Evolutionary conservation across 2,113 vertebrate genomes (phyloP), one percentile per base, ranked within the genome.

Genomic region (Sander vitreus): DNA sequence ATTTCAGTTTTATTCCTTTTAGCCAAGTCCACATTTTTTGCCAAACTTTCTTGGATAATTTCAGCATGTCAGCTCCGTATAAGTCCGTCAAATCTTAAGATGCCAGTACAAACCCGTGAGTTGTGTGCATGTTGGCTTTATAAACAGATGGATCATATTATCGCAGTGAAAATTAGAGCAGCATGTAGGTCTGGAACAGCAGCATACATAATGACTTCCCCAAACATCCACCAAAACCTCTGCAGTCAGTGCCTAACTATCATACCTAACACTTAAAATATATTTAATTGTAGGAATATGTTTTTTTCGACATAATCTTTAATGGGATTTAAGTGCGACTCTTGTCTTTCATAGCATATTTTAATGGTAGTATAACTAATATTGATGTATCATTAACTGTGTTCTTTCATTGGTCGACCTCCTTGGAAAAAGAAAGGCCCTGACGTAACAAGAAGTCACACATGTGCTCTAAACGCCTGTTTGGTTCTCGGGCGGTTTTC

Each of bases 401-500:
- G 45, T 25, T 25, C 4, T 36, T 43, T 23, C 30, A 27, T 6
- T 1, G 5, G 13, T 6, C 9, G 27, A 39, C 43, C 54, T 60
- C 53, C 33, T 27, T 21, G 25, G 39, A 13, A 59, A 72, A 54
- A 54, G 57, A 65, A 54, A 74, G 58, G 6, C 25, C 19, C 62
- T 58, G 54, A 75, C 53, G 16, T 27, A 36, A 81, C 53, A 67
- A 67, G 65, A 71, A 88, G 83, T 93, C 83, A 74, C 91, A 91
- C 76, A 15, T 73, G 68, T 47, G 81, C 78, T 76, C 90, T 57
- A 89, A 88, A 84, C 79, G 83, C 60, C 78, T 83, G 83, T 85
- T 84, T 78, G 86, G 54, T 60, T 70, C 73, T 55, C 36, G 66
- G 27, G 19, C 23, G 36, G 73, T 90, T 93, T 95, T 94, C 94